Evolutionary conservation across 2,888 invertebrate species (phyloP).

Genomic region (Macrophya alboannulata): DNA sequence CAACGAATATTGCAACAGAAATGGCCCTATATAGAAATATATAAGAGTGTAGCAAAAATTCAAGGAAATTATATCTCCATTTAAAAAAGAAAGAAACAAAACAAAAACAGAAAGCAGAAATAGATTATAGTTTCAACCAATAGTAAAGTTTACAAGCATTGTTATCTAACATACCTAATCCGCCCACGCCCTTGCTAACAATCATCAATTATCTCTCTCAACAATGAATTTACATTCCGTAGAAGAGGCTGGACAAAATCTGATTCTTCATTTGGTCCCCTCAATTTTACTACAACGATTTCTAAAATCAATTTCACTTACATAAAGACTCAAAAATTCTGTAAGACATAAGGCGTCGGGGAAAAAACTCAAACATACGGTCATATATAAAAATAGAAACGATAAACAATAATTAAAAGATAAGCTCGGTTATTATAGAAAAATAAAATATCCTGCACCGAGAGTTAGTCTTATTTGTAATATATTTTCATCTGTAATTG

Average conservation of each 20-base stretch:
- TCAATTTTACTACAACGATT: neutral
- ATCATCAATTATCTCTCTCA: neutral
- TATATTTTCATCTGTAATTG: neutral
- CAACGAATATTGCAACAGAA: neutral
- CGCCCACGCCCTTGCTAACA: neutral
- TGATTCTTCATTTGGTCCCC: neutral
- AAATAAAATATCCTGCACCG: constrained; percentile 46
- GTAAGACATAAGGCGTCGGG: neutral
- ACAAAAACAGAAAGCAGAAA: neutral
- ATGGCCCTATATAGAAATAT: neutral
- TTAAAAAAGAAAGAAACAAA: neutral
- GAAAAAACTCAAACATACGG: neutral
- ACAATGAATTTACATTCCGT: neutral
- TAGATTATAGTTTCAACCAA: neutral
- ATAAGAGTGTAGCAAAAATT: neutral
- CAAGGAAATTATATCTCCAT: neutral
- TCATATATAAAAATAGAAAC: neutral
- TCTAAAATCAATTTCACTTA: neutral
- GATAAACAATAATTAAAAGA: neutral
- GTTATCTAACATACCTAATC: neutral
- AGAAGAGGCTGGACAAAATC: neutral
- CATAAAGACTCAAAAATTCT: neutral
- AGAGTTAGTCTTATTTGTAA: constrained; percentile 26
- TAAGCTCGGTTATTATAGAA: neutral
- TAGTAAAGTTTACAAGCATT: constrained; percentile 31